These are phyloP conservation scores for Fulica atra DNA, from an alignment of 2,113 vertebrate genomes.

Conservation along the genomic window DNA sequence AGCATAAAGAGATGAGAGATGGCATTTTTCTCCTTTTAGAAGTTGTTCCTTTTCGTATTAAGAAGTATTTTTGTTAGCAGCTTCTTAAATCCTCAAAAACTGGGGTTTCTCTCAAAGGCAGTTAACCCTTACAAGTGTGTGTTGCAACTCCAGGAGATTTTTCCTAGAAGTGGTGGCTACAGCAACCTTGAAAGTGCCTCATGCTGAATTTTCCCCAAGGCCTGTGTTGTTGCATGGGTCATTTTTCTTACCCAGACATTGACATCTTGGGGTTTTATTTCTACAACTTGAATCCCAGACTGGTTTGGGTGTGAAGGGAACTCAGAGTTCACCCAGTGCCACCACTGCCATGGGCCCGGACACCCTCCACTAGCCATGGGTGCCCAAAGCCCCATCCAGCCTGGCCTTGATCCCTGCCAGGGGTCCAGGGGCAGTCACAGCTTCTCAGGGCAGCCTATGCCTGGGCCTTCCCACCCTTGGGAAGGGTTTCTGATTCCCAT, in stretches of 20 bases:
- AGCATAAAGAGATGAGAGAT: neutral
- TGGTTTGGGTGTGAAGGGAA: too few species aligned
- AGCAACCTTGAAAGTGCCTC: neutral
- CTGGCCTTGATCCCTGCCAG: too few species aligned
- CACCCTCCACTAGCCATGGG: too few species aligned
- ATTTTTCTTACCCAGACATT: neutral
- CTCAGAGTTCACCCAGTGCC: too few species aligned
- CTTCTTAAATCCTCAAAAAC: neutral
- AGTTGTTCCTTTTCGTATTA: neutral
- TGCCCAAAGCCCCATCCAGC: too few species aligned
- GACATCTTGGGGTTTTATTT: neutral
- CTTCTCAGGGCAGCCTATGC: too few species aligned
- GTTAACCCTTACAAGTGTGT: neutral
- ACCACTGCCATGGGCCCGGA: too few species aligned
- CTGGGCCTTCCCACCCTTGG: too few species aligned
- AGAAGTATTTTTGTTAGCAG: slow-evolving; percentile 5
- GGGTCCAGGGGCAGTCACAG: too few species aligned
- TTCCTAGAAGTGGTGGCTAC: neutral
- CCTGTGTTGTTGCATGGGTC: neutral
- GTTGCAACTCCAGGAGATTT: neutral
- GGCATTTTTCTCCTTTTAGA: slow-evolving; percentile 37
- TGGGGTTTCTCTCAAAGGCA: neutral
- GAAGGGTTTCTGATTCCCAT: too few species aligned
- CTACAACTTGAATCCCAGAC: neutral
- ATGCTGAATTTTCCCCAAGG: accelerated